Conservation (phyloP, 1,140 invertebrate species). For the Listronotus bonariensis region DNA sequence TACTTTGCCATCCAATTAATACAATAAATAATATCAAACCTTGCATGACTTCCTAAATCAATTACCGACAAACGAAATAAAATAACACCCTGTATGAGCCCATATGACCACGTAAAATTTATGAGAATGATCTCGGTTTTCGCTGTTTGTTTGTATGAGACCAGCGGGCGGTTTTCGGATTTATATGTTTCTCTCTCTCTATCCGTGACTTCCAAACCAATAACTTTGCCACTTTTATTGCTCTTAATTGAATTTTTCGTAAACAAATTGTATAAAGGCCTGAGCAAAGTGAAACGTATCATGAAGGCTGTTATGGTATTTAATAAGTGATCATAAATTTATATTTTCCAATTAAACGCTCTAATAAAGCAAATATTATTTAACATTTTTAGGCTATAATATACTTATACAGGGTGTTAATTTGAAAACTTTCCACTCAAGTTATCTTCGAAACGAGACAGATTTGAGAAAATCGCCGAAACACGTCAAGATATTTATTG, state of each 20-base stretch:
- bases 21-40: constrained; percentile 19
- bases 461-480: too few relatives aligned
- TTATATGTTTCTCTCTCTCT: constrained; percentile 20
- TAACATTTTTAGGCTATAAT: too few relatives aligned
- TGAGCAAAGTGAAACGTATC: constrained; percentile 11
- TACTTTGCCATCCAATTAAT: constrained; percentile 29
- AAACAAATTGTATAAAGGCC: constrained; percentile 10
- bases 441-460: too few relatives aligned
- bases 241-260: constrained; percentile 30
- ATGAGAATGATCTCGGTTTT: constrained; percentile 31
- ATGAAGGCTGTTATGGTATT: neutral
- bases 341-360: too few relatives aligned
- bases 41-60: constrained; percentile 30
- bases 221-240: constrained; percentile 33
- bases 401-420: too few relatives aligned
- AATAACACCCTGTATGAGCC: constrained; percentile 31
- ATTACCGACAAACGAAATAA: constrained; percentile 31
- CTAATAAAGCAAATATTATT: too few relatives aligned
- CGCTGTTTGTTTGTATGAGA: constrained; percentile 36
- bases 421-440: too few relatives aligned
- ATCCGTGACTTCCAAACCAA: constrained; percentile 30
- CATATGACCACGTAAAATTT: constrained; percentile 30
- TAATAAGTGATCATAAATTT: too few relatives aligned
- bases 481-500: too few relatives aligned
- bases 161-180: constrained; percentile 32